Evolutionary conservation across 2,797 vertebrate genomes (phyloP).

Genomic region (Brachyrhaphis roseni): DNA sequence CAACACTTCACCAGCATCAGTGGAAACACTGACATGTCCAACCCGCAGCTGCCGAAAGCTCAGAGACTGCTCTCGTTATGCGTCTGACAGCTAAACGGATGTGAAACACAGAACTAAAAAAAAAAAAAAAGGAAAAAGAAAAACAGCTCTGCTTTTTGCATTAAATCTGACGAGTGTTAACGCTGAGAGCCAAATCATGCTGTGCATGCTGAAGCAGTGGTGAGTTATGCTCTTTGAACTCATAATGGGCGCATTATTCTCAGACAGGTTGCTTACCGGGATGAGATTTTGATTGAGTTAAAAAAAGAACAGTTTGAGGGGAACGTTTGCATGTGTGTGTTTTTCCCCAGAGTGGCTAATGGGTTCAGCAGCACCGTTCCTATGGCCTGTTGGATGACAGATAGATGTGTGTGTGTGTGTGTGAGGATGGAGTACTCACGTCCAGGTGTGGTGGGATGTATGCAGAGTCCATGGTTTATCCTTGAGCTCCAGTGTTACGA

Average conservation of each 20-base stretch:
- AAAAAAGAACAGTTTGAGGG: conserved; percentile 51
- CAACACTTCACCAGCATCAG: conserved; percentile 40
- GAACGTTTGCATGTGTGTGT: conserved; percentile 47
- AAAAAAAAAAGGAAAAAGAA: conserved; percentile 7
- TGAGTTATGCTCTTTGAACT: conserved; percentile 71
- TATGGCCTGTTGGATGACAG: conserved; percentile 65
- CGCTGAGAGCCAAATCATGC: conserved; percentile 50
- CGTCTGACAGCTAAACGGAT: conserved; percentile 61
- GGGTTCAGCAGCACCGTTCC: conserved; percentile 74
- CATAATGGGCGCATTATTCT: conserved; percentile 70
- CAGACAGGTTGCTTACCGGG: conserved; percentile 54
- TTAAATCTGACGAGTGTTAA: conserved; percentile 57
- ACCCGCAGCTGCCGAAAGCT: conserved; percentile 51
- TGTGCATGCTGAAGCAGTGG: conserved; percentile 30
- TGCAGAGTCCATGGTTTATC: conserved; percentile 88
- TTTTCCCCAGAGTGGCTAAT: conserved; percentile 74
- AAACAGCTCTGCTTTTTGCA: conserved; percentile 73
- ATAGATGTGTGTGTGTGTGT: conserved; percentile 27
- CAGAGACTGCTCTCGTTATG: conserved; percentile 39
- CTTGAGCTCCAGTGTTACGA: conserved; percentile 87
- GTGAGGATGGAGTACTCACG: conserved; percentile 77
- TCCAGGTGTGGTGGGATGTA: conserved; percentile 83
- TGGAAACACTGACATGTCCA: conserved; percentile 71
- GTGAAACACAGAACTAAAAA: conserved; percentile 63
- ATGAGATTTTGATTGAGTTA: conserved; percentile 68